Percentiles rank a stretch among this genome's conserved stretches.
Evolutionary conservation across 2,797 vertebrate species (phyloP).

Genomic region (Naso thynnoides): DNA sequence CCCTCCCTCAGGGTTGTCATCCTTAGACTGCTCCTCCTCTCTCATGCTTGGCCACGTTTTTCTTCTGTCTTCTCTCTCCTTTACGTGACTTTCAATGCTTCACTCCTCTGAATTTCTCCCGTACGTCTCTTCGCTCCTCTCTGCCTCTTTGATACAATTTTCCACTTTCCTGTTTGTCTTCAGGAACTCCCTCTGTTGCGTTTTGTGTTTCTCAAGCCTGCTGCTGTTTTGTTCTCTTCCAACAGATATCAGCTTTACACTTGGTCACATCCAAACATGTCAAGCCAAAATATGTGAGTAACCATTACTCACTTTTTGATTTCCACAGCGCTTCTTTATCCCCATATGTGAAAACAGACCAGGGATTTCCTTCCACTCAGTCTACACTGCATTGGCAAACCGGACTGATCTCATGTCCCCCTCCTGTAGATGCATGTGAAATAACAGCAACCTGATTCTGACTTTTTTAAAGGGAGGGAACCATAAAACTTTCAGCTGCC

Average conservation of each 20-base stretch:
- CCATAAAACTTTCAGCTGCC: constrained; percentile 64
- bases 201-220: constrained; percentile 22
- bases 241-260: constrained; percentile 16
- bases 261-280: constrained; percentile 29
- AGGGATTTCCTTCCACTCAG: constrained; percentile 33
- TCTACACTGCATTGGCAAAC: constrained; percentile 28
- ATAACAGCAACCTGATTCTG: constrained; percentile 72
- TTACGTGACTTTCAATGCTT: constrained; percentile 33
- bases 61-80: constrained; percentile 41
- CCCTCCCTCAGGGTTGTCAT: constrained; percentile 86
- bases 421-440: constrained; percentile 69
- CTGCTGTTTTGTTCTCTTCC: constrained; percentile 31
- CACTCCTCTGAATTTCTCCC: constrained; percentile 25
- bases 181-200: constrained; percentile 34
- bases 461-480: constrained; percentile 83
- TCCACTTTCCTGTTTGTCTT: constrained; percentile 22
- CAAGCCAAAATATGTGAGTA: background rate
- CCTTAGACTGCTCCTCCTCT: constrained; percentile 85
- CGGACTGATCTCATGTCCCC: constrained; percentile 36
- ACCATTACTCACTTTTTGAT: constrained; percentile 10
- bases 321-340: constrained; percentile 33
- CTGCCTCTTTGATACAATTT: constrained; percentile 8
- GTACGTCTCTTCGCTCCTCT: constrained; percentile 20
- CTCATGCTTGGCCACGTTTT: constrained; percentile 84
- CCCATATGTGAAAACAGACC: constrained; percentile 24